Percentiles rank a stretch among this genome's conserved stretches.
Evolutionary conservation across 2,113 vertebrate species (phyloP).

Genomic region (Oncorhynchus kisutch): DNA sequence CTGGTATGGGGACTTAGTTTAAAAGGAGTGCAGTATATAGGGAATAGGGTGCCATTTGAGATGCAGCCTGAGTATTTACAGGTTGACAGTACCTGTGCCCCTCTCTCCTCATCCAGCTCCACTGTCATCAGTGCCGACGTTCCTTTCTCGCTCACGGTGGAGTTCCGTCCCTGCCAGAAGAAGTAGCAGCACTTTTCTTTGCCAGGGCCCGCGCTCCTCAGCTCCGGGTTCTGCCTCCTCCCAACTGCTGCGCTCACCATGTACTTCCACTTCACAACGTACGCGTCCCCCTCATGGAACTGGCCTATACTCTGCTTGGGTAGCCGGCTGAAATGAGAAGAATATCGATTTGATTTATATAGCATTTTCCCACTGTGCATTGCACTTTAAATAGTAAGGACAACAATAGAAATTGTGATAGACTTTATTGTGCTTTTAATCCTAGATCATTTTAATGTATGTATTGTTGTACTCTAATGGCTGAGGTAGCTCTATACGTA

Average conservation of each 20-base stretch:
- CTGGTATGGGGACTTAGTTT: not conserved
- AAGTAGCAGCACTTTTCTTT: conserved; percentile 96
- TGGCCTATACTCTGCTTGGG: conserved; percentile 96
- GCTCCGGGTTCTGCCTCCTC: conserved; percentile 87
- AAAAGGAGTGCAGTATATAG: not conserved
- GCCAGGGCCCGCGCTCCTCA: conserved; percentile 78
- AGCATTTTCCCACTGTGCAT: no score
- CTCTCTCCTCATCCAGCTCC: conserved; percentile 93
- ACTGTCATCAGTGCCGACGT: conserved; percentile 95
- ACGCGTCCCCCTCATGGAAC: conserved; percentile 96
- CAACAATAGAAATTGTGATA: no score
- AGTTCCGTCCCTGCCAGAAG: conserved; percentile 97
- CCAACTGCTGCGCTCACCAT: conserved; percentile 93
- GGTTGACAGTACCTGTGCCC: conserved; percentile 81
- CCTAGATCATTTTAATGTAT: no score
- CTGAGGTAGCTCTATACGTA: no score
- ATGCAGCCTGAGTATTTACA: no score
- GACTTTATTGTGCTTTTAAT: no score
- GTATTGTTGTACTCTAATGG: no score
- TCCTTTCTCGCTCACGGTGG: conserved; percentile 93
- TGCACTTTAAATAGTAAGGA: no score
- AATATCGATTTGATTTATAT: no score
- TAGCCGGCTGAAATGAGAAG: conserved; percentile 75
- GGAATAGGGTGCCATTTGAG: not conserved
- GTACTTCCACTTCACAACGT: conserved; percentile 98